A percentile compares a stretch with the other conserved stretches of the same genome.
These are phyloP conservation scores for Tachyglossus aculeatus DNA, from an alignment of 2,797 vertebrate species.

Conservation along the genomic window DNA sequence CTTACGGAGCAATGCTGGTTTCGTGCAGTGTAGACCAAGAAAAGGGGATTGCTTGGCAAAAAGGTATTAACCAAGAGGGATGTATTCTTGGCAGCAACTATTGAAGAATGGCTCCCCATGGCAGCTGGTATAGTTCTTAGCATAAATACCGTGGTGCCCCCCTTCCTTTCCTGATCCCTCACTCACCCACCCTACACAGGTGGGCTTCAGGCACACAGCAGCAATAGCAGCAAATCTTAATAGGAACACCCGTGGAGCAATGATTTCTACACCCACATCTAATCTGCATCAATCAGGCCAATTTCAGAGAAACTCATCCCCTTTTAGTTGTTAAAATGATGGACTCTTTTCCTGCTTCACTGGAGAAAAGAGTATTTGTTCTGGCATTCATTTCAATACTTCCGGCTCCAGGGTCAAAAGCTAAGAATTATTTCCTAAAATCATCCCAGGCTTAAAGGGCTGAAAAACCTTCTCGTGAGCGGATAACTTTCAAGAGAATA, in stretches of 20 bases:
- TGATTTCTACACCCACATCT: not conserved
- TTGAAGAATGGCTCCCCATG: not conserved
- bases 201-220: not conserved
- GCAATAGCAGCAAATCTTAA: not conserved
- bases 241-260: not conserved
- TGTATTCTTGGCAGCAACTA: not conserved
- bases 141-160: not conserved
- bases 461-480: too few relatives aligned
- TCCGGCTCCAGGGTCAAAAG: too few relatives aligned
- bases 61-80: not conserved
- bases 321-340: too few relatives aligned
- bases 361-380: too few relatives aligned
- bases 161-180: not conserved
- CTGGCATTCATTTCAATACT: not conserved
- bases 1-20: slow-evolving; percentile 26
- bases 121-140: not conserved
- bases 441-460: too few relatives aligned
- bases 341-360: too few relatives aligned
- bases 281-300: not conserved
- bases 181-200: not conserved
- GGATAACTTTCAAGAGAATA: too few relatives aligned
- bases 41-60: not conserved
- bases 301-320: slow-evolving; percentile 27
- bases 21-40: slow-evolving; percentile 5
- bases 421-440: too few relatives aligned